Percentiles rank a stretch among this genome's conserved stretches.
phyloP scores from a whole-genome alignment of 2,888 invertebrate species.

The Drosophila falleni region DNA sequence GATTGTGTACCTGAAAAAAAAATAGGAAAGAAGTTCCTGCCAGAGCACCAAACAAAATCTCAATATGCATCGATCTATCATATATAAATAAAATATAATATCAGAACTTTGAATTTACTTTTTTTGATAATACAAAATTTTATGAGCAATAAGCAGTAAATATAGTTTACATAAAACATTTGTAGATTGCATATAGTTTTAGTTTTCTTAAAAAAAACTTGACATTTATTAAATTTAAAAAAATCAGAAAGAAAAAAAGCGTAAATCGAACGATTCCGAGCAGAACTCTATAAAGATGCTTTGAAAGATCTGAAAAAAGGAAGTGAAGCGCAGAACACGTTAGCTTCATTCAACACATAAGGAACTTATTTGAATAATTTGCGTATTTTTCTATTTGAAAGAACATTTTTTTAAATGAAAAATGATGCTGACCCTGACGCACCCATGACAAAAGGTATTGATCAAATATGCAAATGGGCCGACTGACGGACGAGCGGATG shows the following conservation, averaged over 20 bases:
- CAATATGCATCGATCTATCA: not conserved
- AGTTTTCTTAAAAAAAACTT: too few species aligned
- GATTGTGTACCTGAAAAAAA: constrained; percentile 22
- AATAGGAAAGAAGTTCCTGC: constrained; percentile 11
- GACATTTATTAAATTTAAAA: not conserved
- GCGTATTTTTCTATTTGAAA: constrained; percentile 70
- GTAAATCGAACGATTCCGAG: not conserved
- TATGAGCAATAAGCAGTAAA: too few species aligned
- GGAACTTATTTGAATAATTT: constrained; percentile 66
- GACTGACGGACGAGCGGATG: constrained; percentile 18
- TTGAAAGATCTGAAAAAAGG: too few species aligned
- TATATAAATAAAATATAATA: too few species aligned
- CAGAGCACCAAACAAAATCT: not conserved
- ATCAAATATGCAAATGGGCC: constrained; percentile 80
- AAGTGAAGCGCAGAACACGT: constrained; percentile 10
- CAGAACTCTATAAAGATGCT: not conserved
- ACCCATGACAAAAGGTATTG: constrained; percentile 65
- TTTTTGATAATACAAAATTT: too few species aligned
- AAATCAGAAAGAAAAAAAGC: too few species aligned
- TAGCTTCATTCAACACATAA: constrained; percentile 36
- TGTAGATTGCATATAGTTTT: too few species aligned
- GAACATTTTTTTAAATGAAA: constrained; percentile 66
- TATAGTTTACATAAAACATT: too few species aligned
- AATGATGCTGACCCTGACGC: constrained; percentile 71
- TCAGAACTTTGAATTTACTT: too few species aligned